Evolutionary conservation across 2,113 vertebrate species (phyloP), one percentile per base, ranked within the genome.

Genomic region (Hypocryptadius cinnamomeus): DNA sequence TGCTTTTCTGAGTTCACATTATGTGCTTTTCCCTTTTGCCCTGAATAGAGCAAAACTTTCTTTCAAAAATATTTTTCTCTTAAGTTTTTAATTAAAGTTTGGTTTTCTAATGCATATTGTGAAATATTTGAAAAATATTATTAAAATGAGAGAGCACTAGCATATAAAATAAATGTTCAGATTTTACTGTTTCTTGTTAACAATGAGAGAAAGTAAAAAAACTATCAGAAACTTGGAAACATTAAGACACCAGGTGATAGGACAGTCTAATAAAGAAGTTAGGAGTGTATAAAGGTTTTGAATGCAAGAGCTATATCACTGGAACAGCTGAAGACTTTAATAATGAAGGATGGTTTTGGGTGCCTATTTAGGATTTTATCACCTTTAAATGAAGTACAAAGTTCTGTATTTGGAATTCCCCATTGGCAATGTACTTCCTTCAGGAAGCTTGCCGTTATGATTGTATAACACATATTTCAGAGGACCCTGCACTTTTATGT

Each of bases 1-100:
- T 89, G 73, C 93, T 93, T 95, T 91, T 87, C 81, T 79, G 65
- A 87, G n/a, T 82, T 94, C 81, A 72, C 70, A 85, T 91, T 74
- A 76, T 87, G 69, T 92, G 70, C 73, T 95, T 85, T 89, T 71
- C 37, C 74, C 37, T 48, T 81, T 48, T 89, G 81, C 65, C 73
- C 81, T 94, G 53, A 93, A 95, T 85, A 89, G 40, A 92, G 40
- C 15, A 82, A 87, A 93, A 87, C 33, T 78, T 92, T 50, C 73
- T 73, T 74, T 71, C 10, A 72, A 76, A 85, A 85, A 13, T 56
- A 23, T 64, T 87, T 91, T 69, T 84, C 72, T 83, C 56, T 25
- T 20, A 61, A 73, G 35, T 61, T 79, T 81, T 87, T 91, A 85
- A 95, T 94, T 85, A 54, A 56, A 68, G 39, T 74, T 85, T 48